phyloP scores from a whole-genome alignment of 2,113 vertebrate genomes.

The Lophura nycthemera region DNA sequence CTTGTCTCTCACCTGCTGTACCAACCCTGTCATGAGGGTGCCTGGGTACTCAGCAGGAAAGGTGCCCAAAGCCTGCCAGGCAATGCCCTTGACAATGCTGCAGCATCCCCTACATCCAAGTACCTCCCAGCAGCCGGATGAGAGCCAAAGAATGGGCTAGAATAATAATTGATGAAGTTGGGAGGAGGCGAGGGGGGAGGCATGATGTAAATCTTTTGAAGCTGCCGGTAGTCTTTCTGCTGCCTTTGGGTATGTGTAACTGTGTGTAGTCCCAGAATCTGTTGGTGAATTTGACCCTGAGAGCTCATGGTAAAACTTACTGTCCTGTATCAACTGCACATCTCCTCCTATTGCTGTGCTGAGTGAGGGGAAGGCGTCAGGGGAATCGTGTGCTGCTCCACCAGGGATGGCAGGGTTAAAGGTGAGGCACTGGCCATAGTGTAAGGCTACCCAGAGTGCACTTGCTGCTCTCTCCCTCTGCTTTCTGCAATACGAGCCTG shows the following conservation, averaged over 20 bases:
- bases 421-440: neutral
- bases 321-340: neutral
- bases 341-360: neutral
- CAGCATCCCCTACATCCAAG: conserved; percentile 61
- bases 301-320: neutral
- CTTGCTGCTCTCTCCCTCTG: neutral
- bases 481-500: neutral
- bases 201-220: conserved; percentile 52
- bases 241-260: neutral
- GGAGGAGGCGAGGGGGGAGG: neutral
- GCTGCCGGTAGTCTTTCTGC: neutral
- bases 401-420: neutral
- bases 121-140: conserved; percentile 49
- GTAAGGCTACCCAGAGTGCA: neutral
- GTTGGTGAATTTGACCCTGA: neutral
- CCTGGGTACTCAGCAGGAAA: neutral
- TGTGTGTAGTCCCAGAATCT: neutral
- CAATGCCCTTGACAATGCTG: conserved; percentile 66
- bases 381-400: neutral
- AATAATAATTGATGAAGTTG: conserved; percentile 62
- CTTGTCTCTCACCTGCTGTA: neutral
- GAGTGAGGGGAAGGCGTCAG: neutral
- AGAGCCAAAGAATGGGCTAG: conserved; percentile 47
- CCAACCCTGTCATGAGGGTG: neutral
- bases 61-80: neutral